These are phyloP conservation scores for Psilopsiagon aymara DNA, from an alignment of 2,113 vertebrate genomes.

Conservation along the genomic window DNA sequence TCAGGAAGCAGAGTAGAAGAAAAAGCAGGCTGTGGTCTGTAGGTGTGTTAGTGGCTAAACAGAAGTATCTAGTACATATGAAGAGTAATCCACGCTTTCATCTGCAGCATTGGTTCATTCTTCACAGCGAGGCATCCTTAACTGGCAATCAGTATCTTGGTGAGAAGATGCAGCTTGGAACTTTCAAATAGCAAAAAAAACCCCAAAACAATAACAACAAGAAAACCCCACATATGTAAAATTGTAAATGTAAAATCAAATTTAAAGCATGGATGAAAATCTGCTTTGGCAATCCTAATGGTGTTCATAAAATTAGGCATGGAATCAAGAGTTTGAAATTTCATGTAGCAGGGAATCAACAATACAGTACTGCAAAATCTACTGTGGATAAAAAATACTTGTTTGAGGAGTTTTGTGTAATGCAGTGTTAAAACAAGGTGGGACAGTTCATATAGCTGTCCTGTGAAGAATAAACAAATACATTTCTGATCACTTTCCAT, in stretches of 20 bases:
- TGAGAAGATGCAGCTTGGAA: not conserved
- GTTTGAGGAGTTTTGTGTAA: not conserved
- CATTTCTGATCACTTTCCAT: not conserved
- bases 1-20: not conserved
- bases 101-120: not conserved
- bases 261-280: not conserved
- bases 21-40: not conserved
- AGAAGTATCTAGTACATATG: accelerated
- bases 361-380: too few species aligned
- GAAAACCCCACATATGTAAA: not conserved
- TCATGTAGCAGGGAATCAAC: not conserved
- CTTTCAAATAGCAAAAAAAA: not conserved
- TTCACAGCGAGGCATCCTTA: not conserved
- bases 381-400: not conserved
- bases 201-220: too few species aligned
- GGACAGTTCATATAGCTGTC: not conserved
- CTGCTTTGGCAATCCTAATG: not conserved
- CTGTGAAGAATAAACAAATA: not conserved
- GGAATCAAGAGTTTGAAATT: not conserved
- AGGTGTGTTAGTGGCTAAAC: not conserved
- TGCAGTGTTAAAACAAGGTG: not conserved
- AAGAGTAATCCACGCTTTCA: not conserved
- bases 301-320: not conserved
- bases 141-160: not conserved
- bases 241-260: not conserved